Percentiles rank a stretch among this genome's conserved stretches.
These are phyloP conservation scores for Onychomys leucogaster DNA, from an alignment of 2,797 vertebrate genomes.

Conservation along the genomic window DNA sequence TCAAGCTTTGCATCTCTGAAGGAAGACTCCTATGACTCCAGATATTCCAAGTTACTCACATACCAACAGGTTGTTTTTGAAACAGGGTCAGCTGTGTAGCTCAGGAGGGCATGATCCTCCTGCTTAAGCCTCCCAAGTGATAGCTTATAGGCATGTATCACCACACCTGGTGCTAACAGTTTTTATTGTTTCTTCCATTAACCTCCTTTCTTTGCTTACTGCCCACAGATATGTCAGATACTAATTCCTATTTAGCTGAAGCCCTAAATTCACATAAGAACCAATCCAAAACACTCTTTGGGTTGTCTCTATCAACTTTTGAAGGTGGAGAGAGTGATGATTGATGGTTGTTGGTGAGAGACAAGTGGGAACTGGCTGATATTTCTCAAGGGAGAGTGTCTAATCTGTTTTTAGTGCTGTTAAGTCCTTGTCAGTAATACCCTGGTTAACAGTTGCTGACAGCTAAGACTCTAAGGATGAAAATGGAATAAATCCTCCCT, in stretches of 20 bases:
- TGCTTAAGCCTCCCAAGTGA: background rate
- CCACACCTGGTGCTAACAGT: background rate
- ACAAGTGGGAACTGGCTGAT: background rate
- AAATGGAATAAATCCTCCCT: background rate
- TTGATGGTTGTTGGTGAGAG: background rate
- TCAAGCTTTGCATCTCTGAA: background rate
- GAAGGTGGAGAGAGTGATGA: background rate
- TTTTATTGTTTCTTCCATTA: background rate
- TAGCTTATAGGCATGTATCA: background rate
- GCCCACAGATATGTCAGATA: background rate
- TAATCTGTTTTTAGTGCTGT: conserved; percentile 41
- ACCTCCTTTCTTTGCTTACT: conserved; percentile 21
- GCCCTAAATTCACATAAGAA: background rate
- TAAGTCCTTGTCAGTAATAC: background rate
- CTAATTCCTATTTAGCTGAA: conserved; percentile 16
- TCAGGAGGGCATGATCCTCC: background rate
- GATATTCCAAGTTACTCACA: conserved; percentile 11
- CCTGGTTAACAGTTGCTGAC: background rate
- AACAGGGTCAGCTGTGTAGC: background rate
- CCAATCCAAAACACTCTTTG: background rate
- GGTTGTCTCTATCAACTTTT: background rate
- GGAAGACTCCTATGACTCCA: background rate
- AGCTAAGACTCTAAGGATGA: background rate
- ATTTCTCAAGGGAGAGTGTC: background rate
- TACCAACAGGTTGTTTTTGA: conserved; percentile 7